These are phyloP conservation scores for Alaudala cheleensis DNA, from an alignment of 2,113 vertebrate genomes.

Conservation along the genomic window DNA sequence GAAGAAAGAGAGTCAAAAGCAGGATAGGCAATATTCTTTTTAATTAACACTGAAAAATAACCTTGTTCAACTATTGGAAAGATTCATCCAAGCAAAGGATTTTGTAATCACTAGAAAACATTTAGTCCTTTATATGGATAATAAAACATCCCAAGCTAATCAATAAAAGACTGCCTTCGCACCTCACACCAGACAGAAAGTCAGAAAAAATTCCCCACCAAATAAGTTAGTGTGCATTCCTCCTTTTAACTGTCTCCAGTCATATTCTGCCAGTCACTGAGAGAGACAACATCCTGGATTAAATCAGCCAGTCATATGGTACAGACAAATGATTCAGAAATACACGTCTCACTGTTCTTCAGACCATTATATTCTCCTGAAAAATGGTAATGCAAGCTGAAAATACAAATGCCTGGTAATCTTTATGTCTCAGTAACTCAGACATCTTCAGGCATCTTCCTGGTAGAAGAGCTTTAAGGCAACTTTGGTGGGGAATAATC, in stretches of 20 bases:
- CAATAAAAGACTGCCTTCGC: background rate
- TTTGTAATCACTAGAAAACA: background rate
- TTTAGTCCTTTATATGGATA: background rate
- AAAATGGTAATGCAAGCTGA: background rate
- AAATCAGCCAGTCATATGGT: background rate
- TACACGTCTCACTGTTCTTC: background rate
- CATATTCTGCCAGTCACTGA: background rate
- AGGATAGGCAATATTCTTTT: background rate
- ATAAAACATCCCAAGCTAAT: background rate
- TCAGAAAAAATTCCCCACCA: background rate
- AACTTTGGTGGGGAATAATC: background rate
- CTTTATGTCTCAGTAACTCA: background rate
- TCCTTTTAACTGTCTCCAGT: background rate
- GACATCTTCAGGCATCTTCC: background rate
- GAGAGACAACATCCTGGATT: background rate
- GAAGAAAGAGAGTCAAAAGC: conserved; percentile 4
- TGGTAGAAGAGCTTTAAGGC: background rate
- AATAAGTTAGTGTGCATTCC: background rate
- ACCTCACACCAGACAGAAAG: background rate
- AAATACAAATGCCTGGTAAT: background rate
- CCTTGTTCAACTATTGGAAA: background rate
- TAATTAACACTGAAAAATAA: conserved; percentile 17
- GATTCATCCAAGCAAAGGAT: background rate
- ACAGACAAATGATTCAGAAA: background rate
- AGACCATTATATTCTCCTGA: background rate